These are phyloP conservation scores for Lithobates sylvaticus DNA, from an alignment of 2,797 vertebrate genomes.

Conservation along the genomic window DNA sequence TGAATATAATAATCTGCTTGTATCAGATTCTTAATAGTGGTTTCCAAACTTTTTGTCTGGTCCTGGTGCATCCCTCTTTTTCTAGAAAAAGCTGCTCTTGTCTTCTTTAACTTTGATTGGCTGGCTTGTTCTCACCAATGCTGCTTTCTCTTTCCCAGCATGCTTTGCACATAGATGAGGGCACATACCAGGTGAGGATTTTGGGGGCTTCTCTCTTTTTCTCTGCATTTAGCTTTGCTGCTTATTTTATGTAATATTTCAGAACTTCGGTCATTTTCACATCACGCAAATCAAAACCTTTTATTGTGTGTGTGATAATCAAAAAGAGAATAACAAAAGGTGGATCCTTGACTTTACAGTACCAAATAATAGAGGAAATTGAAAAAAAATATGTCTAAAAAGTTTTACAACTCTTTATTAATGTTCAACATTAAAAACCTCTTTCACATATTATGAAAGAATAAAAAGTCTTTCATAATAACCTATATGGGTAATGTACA, in stretches of 20 bases:
- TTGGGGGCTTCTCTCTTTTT: slow-evolving; percentile 58
- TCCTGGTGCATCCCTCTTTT: background rate
- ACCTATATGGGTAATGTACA: too few species aligned
- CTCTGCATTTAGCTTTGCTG: background rate
- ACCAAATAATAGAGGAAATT: too few species aligned
- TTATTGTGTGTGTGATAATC: too few species aligned
- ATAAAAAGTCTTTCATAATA: too few species aligned
- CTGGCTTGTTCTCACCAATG: slow-evolving; percentile 71
- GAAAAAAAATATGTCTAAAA: too few species aligned
- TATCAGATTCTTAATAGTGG: background rate
- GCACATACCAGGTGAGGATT: slow-evolving; percentile 86
- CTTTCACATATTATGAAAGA: too few species aligned
- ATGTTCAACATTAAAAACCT: too few species aligned
- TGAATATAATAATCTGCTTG: background rate
- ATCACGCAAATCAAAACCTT: too few species aligned
- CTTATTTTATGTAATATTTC: background rate
- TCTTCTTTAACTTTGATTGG: slow-evolving; percentile 16
- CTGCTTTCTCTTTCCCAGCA: slow-evolving; percentile 85
- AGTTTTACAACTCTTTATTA: too few species aligned
- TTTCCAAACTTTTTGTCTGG: background rate
- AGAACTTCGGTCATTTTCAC: too few species aligned
- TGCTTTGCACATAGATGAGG: slow-evolving; percentile 81
- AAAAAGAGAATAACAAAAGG: too few species aligned
- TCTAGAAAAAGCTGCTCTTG: background rate
- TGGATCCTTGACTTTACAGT: too few species aligned